Conservation (phyloP, 2,888 invertebrate genomes). For the Labia minor region DNA sequence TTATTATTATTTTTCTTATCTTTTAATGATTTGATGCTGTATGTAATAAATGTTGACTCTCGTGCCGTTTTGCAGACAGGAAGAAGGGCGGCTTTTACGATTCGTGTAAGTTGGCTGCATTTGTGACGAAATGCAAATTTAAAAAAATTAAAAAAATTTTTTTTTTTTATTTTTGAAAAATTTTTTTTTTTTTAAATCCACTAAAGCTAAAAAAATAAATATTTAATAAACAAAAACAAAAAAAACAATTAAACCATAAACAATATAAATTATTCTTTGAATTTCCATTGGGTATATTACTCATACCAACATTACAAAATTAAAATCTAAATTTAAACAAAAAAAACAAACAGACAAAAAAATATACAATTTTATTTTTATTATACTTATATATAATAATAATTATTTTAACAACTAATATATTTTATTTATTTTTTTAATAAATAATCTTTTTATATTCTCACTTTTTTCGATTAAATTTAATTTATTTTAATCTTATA, state of each 20-base stretch:
- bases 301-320: too few relatives aligned
- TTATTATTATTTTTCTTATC: neutral
- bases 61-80: conserved; percentile 13
- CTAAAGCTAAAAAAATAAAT: too few relatives aligned
- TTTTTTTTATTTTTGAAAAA: too few relatives aligned
- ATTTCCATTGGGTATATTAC: neutral
- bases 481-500: too few relatives aligned
- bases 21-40: conserved; percentile 5
- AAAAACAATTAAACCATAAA: neutral
- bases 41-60: conserved; percentile 5
- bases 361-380: conserved; percentile 15
- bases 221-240: neutral
- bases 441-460: conserved; percentile 20
- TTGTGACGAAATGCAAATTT: too few relatives aligned
- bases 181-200: too few relatives aligned
- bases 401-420: neutral
- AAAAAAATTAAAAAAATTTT: too few relatives aligned
- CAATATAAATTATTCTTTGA: neutral
- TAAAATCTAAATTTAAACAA: too few relatives aligned
- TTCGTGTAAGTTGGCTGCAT: neutral
- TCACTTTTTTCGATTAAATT: conserved; percentile 9
- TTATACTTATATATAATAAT: too few relatives aligned
- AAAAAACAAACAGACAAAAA: neutral
- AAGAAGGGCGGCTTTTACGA: conserved; percentile 1
- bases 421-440: conserved; percentile 14